A percentile compares a stretch with the other conserved stretches of the same genome.
phyloP scores from a whole-genome alignment of 37 sponge, comb jelly and placozoan genomes.

The Agelas oroides region DNA sequence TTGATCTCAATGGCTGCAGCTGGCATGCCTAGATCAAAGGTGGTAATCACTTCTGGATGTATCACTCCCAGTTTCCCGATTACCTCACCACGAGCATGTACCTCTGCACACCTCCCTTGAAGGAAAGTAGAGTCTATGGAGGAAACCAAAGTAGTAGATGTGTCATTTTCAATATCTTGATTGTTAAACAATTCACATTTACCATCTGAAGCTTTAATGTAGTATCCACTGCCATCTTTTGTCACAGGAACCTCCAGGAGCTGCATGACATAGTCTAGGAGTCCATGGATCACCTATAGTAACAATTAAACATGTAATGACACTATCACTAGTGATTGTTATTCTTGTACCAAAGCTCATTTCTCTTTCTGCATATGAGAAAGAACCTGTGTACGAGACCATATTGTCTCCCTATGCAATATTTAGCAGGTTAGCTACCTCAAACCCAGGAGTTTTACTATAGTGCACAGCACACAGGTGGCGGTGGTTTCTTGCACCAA shows the following conservation, averaged over 20 bases:
- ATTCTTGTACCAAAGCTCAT: too few species aligned
- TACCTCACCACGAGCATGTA: slow-evolving; percentile 27
- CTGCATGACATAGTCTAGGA: slow-evolving; percentile 79
- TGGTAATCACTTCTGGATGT: slow-evolving; percentile 79
- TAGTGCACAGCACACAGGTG: slow-evolving; percentile 85
- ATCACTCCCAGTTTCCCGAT: slow-evolving; percentile 83
- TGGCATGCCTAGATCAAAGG: slow-evolving; percentile 82
- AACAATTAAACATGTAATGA: too few species aligned
- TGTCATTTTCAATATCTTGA: too few species aligned
- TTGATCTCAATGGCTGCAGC: slow-evolving; percentile 75
- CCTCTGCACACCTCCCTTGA: slow-evolving; percentile 79
- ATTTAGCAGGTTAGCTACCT: too few species aligned
- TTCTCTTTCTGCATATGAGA: too few species aligned
- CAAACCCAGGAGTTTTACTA: slow-evolving; percentile 90
- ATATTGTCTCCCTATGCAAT: too few species aligned
- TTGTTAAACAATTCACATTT: too few species aligned
- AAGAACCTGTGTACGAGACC: too few species aligned
- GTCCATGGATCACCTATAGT: slow-evolving; percentile 84
- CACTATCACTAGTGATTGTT: too few species aligned
- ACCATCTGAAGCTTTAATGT: slow-evolving; percentile 55
- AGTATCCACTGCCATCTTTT: slow-evolving; percentile 41
- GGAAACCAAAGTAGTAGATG: neutral
- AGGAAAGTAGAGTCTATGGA: slow-evolving; percentile 72
- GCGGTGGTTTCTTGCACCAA: slow-evolving; percentile 75
- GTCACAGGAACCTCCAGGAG: slow-evolving; percentile 53